Conservation (phyloP, 2,797 vertebrate species). For the Spea hammondii region DNA sequence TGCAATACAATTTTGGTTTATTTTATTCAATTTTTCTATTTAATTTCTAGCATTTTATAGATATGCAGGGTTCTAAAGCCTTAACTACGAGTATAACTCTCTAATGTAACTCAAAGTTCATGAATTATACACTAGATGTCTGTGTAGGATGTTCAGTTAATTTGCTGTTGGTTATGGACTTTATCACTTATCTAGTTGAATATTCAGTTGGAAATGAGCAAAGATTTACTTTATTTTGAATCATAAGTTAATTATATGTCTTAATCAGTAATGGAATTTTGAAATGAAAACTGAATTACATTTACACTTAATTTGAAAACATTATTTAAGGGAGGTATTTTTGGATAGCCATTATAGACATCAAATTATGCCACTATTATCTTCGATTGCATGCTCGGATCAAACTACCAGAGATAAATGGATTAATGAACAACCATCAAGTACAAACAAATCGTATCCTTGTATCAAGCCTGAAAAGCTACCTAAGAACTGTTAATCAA, state of each 20-base stretch:
- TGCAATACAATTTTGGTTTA: background rate
- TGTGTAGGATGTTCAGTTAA: constrained; percentile 26
- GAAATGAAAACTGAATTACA: constrained; percentile 37
- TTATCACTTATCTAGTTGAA: constrained; percentile 45
- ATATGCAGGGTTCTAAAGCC: constrained; percentile 21
- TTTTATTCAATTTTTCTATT: background rate
- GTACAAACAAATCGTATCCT: background rate
- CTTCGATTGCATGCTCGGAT: constrained; percentile 26
- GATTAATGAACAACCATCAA: constrained; percentile 26
- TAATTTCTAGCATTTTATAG: background rate
- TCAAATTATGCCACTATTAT: constrained; percentile 26
- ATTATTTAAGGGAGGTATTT: constrained; percentile 29
- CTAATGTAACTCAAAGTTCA: constrained; percentile 20
- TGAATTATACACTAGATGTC: constrained; percentile 50
- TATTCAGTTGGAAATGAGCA: constrained; percentile 45
- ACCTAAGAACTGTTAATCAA: no score
- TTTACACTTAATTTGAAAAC: constrained; percentile 43
- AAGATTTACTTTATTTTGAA: constrained; percentile 50
- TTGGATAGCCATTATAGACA: constrained; percentile 26
- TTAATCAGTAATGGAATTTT: constrained; percentile 44
- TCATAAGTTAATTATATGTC: constrained; percentile 49
- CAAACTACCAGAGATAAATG: constrained; percentile 17
- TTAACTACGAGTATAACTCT: constrained; percentile 29
- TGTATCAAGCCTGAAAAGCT: no score
- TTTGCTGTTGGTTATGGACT: constrained; percentile 44